Conservation (phyloP, 2,113 vertebrate species). For the Micronycteris hirsuta region DNA sequence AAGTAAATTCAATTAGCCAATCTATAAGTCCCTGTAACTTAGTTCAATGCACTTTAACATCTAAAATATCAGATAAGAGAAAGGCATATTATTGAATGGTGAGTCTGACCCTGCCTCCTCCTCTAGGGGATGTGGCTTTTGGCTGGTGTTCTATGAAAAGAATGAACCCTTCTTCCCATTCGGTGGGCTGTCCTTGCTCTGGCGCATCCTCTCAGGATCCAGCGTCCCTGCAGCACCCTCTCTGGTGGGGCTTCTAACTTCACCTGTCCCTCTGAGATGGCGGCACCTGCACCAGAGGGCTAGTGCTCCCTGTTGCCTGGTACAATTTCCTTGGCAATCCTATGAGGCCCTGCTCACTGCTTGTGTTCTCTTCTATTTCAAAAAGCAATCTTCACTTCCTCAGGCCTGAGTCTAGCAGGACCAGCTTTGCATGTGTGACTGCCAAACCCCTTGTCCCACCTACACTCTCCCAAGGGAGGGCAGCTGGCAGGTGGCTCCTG, state of each 20-base stretch:
- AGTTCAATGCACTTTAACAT: background rate
- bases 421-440: background rate
- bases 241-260: background rate
- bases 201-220: rapidly evolving
- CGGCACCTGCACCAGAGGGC: background rate
- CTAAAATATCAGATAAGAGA: background rate
- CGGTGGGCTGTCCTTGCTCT: no score
- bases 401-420: background rate
- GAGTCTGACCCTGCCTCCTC: background rate
- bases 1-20: background rate
- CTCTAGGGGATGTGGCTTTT: background rate
- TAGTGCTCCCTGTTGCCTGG: background rate
- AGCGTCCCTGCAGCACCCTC: background rate
- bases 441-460: background rate
- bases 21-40: background rate
- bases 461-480: background rate
- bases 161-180: background rate
- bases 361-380: background rate
- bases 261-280: rapidly evolving
- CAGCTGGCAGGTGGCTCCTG: background rate
- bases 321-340: background rate
- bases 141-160: background rate
- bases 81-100: background rate
- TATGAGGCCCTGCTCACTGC: background rate
- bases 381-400: background rate